Base-by-base conservation (phyloP, 2,113 vertebrate species). In the Rhegmatorhina hoffmannsi region DNA sequence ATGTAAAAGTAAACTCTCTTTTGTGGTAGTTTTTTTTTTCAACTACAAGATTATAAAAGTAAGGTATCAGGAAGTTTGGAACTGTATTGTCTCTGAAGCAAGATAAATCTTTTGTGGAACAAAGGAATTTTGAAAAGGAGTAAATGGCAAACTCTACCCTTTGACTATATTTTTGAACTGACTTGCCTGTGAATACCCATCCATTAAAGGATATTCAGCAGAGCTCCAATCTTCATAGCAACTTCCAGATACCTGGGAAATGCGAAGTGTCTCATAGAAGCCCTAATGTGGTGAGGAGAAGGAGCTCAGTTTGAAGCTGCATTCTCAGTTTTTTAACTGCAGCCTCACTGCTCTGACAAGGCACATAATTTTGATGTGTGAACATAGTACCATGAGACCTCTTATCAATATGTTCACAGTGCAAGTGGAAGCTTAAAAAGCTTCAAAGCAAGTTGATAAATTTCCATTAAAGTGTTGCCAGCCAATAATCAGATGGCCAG, bases 381-480 rank as follows among this genome's bases (percentile, higher is more conserved):
- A 95, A 58, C 72, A 49, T 29, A 74, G 72, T 67, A 80, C 59
- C 70, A 25, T 21, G 53, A 94, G 80, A 36, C 60, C 53, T 86
- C 86, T 92, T 96, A 92, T 93, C 90, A 70, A 88, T 36, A 53
- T 33, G 63, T 90, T 90, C 63, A 33, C 68, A 86, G 7, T 28
- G 78, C 55, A 75, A 93, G 68, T 70, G 63, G 50, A 90, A 94
- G 79, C 80, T 70, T 72, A 81, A 52, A 47, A 93, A 86, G 90
- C 76, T 96, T 96, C 88, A 87, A 96, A 94, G 83, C 36, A 74
- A 69, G 69, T 40, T 78, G 86, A 91, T 94, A 92, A 88, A 92
- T 93, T 84, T 84, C 88, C 76, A 84, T 87, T 59, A 87, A 84
- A 95, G 31, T 75, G 43, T 88, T 97, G 83, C 76, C 83, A 96